These are phyloP conservation scores for Pituophis catenifer DNA, from an alignment of 2,113 vertebrate species.

Conservation along the genomic window DNA sequence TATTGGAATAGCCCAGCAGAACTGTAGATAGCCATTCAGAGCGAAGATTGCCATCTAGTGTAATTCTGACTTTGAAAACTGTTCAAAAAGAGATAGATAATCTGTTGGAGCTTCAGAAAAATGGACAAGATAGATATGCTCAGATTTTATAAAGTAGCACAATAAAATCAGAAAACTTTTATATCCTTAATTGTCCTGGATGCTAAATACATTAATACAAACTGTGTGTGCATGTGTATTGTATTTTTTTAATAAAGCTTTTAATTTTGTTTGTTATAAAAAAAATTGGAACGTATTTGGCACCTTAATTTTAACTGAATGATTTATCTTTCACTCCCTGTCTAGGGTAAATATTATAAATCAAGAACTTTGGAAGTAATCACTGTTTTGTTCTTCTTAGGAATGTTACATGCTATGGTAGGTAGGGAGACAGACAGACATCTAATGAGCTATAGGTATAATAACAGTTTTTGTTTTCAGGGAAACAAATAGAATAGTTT, in stretches of 20 bases:
- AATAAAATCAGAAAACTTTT: background rate
- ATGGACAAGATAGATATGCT: background rate
- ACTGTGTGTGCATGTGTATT: background rate
- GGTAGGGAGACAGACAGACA: background rate
- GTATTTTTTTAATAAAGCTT: background rate
- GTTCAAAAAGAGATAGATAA: background rate
- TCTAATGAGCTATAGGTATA: background rate
- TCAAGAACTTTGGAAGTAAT: conserved; percentile 5
- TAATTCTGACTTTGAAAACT: background rate
- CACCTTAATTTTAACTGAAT: conserved; percentile 2
- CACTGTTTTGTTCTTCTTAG: background rate
- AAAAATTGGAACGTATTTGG: background rate
- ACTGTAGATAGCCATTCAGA: conserved; percentile 4
- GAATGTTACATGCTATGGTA: background rate
- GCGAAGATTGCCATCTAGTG: conserved; percentile 22
- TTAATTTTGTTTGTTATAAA: conserved; percentile 3
- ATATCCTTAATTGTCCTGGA: background rate
- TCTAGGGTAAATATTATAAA: conserved; percentile 8
- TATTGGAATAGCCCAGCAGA: background rate
- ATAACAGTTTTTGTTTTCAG: background rate
- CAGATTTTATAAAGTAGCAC: background rate
- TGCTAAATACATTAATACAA: background rate
- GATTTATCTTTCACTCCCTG: background rate
- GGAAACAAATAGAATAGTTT: background rate
- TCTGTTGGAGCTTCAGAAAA: background rate